A percentile compares a stretch with the other conserved stretches of the same genome.
Conservation (phyloP, 2,797 vertebrate species). For the Sebastes itinus region DNA sequence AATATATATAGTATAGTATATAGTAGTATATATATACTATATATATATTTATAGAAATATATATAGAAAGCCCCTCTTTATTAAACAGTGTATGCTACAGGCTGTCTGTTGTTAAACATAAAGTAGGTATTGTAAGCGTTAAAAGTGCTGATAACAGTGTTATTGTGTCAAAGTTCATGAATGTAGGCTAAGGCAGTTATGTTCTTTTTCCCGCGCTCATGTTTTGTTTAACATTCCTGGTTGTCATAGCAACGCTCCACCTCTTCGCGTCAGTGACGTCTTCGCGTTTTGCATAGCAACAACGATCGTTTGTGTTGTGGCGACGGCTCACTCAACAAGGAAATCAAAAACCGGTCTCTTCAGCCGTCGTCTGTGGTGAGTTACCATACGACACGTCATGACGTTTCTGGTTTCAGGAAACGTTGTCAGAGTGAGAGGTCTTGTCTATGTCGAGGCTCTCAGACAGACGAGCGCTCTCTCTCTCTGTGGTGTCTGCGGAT, state of each 20-base stretch:
- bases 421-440: conserved; percentile 49
- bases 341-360: not conserved
- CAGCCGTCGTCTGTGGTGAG: not conserved
- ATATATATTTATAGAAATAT: too few relatives aligned
- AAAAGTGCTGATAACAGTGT: not conserved
- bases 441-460: not conserved
- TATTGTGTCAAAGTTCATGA: conserved; percentile 39
- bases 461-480: not conserved
- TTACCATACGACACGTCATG: not conserved
- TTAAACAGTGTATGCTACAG: not conserved
- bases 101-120: not conserved
- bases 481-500: conserved; percentile 14
- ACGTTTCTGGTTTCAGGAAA: not conserved
- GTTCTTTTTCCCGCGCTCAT: conserved; percentile 60
- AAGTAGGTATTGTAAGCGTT: not conserved
- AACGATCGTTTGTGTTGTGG: conserved; percentile 33
- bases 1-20: too few relatives aligned
- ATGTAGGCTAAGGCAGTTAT: conserved; percentile 10
- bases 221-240: conserved; percentile 80
- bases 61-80: not conserved
- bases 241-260: conserved; percentile 76
- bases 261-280: conserved; percentile 76
- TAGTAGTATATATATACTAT: too few relatives aligned
- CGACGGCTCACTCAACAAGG: not conserved
- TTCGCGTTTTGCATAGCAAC: conserved; percentile 48